Conservation (phyloP, 2,113 vertebrate genomes). For the Trinectes maculatus region DNA sequence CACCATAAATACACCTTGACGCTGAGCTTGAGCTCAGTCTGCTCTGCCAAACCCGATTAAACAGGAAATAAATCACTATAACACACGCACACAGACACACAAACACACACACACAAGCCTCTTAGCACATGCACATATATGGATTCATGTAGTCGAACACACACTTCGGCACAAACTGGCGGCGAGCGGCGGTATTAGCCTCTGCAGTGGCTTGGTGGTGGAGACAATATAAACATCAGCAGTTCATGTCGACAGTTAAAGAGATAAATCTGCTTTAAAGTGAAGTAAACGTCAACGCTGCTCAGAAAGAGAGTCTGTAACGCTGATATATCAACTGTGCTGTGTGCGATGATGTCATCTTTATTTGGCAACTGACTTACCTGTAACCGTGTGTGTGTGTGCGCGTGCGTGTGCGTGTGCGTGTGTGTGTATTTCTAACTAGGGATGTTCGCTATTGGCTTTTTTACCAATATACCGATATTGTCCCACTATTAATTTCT, state of each 20-base stretch:
- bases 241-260: constrained; percentile 13
- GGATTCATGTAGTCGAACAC: constrained; percentile 12
- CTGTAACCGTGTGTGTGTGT: neutral
- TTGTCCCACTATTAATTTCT: too few relatives aligned
- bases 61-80: constrained; percentile 71
- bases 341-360: neutral
- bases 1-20: constrained; percentile 70
- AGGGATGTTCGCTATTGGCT: too few relatives aligned
- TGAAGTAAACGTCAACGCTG: constrained; percentile 9
- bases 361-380: neutral
- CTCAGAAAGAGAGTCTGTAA: neutral
- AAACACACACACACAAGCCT: constrained; percentile 6
- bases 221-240: constrained; percentile 28
- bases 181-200: neutral
- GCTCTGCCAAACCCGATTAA: constrained; percentile 74
- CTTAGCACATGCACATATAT: constrained; percentile 8
- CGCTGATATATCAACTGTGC: neutral
- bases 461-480: too few relatives aligned
- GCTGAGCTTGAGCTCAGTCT: constrained; percentile 59
- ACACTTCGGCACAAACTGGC: neutral
- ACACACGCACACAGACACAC: constrained; percentile 23
- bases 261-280: constrained; percentile 17
- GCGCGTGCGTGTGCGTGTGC: too few relatives aligned
- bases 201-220: neutral
- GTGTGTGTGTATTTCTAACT: too few relatives aligned